These are phyloP conservation scores for Dryobota labecula DNA, from an alignment of 2,888 invertebrate species.

Conservation along the genomic window DNA sequence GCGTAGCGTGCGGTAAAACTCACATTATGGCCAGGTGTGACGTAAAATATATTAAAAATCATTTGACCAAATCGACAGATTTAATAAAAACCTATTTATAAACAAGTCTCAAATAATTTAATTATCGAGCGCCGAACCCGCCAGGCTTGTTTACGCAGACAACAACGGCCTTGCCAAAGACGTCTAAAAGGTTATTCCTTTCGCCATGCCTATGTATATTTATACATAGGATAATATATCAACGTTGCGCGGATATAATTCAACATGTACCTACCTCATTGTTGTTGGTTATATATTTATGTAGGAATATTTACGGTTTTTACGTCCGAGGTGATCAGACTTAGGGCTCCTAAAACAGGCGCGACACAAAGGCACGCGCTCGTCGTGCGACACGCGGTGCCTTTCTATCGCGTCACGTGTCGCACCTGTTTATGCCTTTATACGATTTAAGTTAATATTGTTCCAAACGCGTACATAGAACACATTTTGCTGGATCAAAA, in stretches of 20 bases:
- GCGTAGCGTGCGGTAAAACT: too few relatives aligned
- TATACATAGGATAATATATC: slow-evolving; percentile 46
- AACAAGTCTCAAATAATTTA: slow-evolving; percentile 58
- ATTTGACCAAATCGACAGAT: slow-evolving; percentile 8
- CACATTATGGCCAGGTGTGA: too few relatives aligned
- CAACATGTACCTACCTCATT: slow-evolving; percentile 23
- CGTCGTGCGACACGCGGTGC: too few relatives aligned
- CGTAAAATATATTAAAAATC: slow-evolving; percentile 18
- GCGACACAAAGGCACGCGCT: too few relatives aligned
- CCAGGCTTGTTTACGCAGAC: slow-evolving; percentile 71
- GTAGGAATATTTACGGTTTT: slow-evolving; percentile 6
- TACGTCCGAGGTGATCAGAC: slow-evolving; percentile 1
- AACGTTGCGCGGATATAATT: slow-evolving; percentile 32
- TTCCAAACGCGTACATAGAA: not conserved
- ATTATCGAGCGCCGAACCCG: slow-evolving; percentile 69
- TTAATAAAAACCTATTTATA: slow-evolving; percentile 27
- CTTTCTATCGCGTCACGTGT: too few relatives aligned
- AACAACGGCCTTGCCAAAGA: slow-evolving; percentile 83
- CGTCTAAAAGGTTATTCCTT: slow-evolving; percentile 80
- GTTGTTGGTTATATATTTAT: slow-evolving; percentile 11
- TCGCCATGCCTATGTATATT: slow-evolving; percentile 71
- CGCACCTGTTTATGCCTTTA: too few relatives aligned
- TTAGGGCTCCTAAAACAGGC: too few relatives aligned
- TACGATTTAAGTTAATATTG: slow-evolving; percentile 6
- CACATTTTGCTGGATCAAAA: not conserved